Evolutionary conservation across 2,113 vertebrate genomes (phyloP).

Genomic region (Prolemur simus): DNA sequence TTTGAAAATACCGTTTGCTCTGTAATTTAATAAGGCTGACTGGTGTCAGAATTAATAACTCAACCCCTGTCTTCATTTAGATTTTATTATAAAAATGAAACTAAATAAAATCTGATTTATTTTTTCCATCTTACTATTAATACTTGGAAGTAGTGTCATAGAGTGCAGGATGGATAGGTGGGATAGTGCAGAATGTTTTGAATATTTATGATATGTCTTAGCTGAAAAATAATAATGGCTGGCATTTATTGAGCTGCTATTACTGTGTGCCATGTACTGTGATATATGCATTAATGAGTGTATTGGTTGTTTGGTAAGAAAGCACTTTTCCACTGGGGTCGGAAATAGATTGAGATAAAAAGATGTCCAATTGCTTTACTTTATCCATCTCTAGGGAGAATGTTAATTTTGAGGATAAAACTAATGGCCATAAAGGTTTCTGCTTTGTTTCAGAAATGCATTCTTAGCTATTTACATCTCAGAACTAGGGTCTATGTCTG

Average conservation of each 20-base stretch:
- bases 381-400: neutral
- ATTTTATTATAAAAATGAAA: conserved; percentile 61
- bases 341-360: conserved; percentile 50
- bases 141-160: neutral
- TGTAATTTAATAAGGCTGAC: conserved; percentile 35
- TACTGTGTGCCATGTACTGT: neutral
- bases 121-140: conserved; percentile 46
- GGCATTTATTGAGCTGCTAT: conserved; percentile 8
- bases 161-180: neutral
- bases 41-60: conserved; percentile 2
- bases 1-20: conserved; percentile 20
- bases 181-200: neutral
- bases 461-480: conserved; percentile 39
- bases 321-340: conserved; percentile 36
- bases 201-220: conserved; percentile 40
- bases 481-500: neutral
- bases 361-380: conserved; percentile 23
- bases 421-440: neutral
- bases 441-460: conserved; percentile 59
- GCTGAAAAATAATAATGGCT: conserved; percentile 20
- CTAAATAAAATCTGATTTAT: conserved; percentile 45
- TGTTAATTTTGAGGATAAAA: conserved; percentile 46
- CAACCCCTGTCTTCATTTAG: conserved; percentile 20
- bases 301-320: conserved; percentile 59
- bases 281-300: conserved; percentile 42